phyloP scores from a whole-genome alignment of 2,113 vertebrate genomes.

The Pelvicachromis taeniatus region DNA sequence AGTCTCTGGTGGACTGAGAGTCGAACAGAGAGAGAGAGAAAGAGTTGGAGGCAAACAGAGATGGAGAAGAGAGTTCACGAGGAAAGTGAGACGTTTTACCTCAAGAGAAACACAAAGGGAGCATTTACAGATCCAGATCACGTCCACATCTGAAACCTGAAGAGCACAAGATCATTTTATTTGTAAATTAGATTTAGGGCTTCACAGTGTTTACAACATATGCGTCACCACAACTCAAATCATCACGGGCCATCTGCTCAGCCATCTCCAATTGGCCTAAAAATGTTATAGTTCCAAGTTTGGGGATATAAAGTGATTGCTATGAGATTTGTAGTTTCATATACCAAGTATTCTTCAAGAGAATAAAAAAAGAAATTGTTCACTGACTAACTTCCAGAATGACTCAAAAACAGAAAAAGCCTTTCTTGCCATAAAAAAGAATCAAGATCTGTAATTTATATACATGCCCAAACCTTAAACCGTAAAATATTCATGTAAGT shows the following conservation, averaged over 20 bases:
- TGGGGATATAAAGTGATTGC: background rate
- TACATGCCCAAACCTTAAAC: background rate
- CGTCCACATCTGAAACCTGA: background rate
- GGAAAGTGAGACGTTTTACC: background rate
- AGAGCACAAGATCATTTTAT: background rate
- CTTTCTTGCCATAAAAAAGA: background rate
- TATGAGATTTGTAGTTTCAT: background rate
- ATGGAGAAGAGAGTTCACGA: background rate
- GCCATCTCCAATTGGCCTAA: accelerated
- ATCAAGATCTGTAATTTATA: background rate
- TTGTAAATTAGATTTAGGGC: background rate
- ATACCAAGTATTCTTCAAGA: background rate
- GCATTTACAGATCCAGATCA: background rate
- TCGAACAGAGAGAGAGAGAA: background rate
- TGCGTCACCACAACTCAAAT: background rate
- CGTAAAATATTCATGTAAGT: background rate
- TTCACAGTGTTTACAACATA: background rate
- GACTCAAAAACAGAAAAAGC: background rate
- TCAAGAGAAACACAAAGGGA: background rate
- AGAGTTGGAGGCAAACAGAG: background rate
- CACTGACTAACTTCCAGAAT: background rate
- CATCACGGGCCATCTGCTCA: background rate
- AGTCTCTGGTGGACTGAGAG: constrained; percentile 76
- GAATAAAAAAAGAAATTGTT: no score
- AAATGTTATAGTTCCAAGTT: background rate